Evolutionary conservation across 2,113 vertebrate genomes (phyloP), one percentile per base, ranked within the genome.

Genomic region (Dromiciops gliroides): DNA sequence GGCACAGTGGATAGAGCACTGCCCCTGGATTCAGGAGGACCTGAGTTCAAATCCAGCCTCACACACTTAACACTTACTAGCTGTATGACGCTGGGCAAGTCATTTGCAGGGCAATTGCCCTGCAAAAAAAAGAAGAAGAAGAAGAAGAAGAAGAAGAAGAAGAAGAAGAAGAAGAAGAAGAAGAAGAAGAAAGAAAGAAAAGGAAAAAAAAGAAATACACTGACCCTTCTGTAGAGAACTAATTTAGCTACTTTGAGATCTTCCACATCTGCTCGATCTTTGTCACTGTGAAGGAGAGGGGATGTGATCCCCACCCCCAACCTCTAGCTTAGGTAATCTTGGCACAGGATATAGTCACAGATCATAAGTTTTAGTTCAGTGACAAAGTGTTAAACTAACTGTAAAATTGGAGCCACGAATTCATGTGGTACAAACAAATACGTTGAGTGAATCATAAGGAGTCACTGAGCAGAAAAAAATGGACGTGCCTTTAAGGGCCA

Each of bases 131-230:
- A n/a, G n/a, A n/a, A n/a, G n/a, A n/a, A n/a, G n/a, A n/a, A n/a
- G n/a, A n/a, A n/a, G n/a, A n/a, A n/a, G n/a, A n/a, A n/a, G n/a
- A n/a, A n/a, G n/a, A n/a, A n/a, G n/a, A n/a, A n/a, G n/a, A n/a
- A n/a, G n/a, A n/a, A n/a, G n/a, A n/a, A n/a, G n/a, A n/a, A n/a
- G n/a, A n/a, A n/a, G n/a, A n/a, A n/a, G n/a, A n/a, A n/a, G n/a
- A n/a, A n/a, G n/a, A n/a, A n/a, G n/a, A n/a, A n/a, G n/a, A n/a
- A n/a, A n/a, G n/a, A n/a, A n/a, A n/a, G n/a, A n/a, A n/a, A n/a
- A n/a, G n/a, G n/a, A n/a, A n/a, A n/a, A n/a, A n/a, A n/a, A 75
- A 95, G 90, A 95, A 96, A 92, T 90, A 97, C 37, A 88, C 31
- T 25, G 53, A 92, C 48, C 28, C 60, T 92, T 83, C 92, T 83